Conservation (phyloP, 2,888 invertebrate genomes). For the Bombylius discolor region DNA sequence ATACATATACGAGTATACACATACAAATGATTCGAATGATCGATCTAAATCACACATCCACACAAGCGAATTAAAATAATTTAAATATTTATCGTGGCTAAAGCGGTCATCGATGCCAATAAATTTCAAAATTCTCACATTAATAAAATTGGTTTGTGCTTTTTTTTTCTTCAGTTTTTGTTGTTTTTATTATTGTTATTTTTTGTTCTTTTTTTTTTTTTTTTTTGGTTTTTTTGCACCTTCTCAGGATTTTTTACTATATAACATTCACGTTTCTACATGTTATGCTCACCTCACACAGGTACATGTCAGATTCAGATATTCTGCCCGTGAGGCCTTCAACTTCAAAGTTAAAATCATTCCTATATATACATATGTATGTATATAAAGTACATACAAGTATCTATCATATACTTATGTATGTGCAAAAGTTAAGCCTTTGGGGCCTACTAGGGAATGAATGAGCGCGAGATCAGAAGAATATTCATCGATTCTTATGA, state of each 20-base stretch:
- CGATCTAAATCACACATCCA: conserved; percentile 2
- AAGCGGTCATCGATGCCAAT: conserved; percentile 12
- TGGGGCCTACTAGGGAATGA: not conserved
- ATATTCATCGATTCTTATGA: not conserved
- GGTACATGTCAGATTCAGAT: not conserved
- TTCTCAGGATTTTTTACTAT: not conserved
- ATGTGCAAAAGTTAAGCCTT: not conserved
- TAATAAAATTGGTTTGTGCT: conserved; percentile 19
- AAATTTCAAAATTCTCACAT: conserved; percentile 29
- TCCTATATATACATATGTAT: too few relatives aligned
- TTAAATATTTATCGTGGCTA: conserved; percentile 7
- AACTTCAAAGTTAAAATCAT: not conserved
- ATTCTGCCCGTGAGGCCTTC: not conserved
- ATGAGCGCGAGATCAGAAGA: not conserved
- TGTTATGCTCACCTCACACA: not conserved
- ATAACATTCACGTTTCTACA: not conserved
- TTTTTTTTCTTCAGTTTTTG: not conserved
- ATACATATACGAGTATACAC: too few relatives aligned
- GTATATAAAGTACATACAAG: too few relatives aligned
- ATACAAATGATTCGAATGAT: not conserved
- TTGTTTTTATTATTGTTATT: not conserved
- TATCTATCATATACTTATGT: too few relatives aligned
- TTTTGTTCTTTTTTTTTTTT: not conserved
- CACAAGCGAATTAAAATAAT: conserved; percentile 6
- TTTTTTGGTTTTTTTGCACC: not conserved